Percentiles rank a stretch among this genome's conserved stretches.
These are phyloP conservation scores for Alentia gelatinosa DNA, from an alignment of 2,888 invertebrate genomes.

Conservation along the genomic window DNA sequence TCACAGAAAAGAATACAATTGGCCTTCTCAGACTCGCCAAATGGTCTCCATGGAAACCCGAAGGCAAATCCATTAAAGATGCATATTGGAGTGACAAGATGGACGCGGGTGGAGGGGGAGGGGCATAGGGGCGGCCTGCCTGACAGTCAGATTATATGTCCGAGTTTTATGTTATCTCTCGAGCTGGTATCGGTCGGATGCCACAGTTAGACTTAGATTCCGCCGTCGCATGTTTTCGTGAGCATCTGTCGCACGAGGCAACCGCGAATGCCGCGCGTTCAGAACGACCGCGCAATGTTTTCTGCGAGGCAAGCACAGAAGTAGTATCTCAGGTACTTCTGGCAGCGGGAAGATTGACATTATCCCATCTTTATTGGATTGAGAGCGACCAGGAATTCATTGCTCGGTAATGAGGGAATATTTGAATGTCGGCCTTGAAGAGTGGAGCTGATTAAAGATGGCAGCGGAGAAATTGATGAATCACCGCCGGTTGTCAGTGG, in stretches of 20 bases:
- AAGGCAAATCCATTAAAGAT: constrained; percentile 54
- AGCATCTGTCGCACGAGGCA: too few relatives aligned
- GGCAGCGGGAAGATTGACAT: neutral
- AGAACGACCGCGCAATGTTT: too few relatives aligned
- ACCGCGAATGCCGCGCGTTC: too few relatives aligned
- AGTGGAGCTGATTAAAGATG: constrained; percentile 35
- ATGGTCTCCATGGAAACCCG: constrained; percentile 53
- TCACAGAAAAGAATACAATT: constrained; percentile 53
- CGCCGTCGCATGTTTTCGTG: too few relatives aligned
- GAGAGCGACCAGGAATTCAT: neutral
- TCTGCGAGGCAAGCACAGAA: too few relatives aligned
- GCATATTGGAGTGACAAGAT: constrained; percentile 52
- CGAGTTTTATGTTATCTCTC: constrained; percentile 31
- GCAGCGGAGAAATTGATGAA: constrained; percentile 42
- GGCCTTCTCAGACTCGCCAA: constrained; percentile 50
- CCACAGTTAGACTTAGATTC: neutral
- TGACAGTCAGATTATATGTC: constrained; percentile 28
- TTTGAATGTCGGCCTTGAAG: neutral
- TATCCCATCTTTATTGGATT: neutral
- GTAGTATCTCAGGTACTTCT: neutral
- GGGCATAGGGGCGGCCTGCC: neutral
- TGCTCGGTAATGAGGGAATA: constrained; percentile 44
- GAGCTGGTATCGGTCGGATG: neutral
- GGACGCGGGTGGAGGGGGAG: neutral
- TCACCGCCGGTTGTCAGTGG: neutral